Evolutionary conservation across 2,797 vertebrate genomes (phyloP), one percentile per base, ranked within the genome.

Genomic region (Atherinosoma microstoma): DNA sequence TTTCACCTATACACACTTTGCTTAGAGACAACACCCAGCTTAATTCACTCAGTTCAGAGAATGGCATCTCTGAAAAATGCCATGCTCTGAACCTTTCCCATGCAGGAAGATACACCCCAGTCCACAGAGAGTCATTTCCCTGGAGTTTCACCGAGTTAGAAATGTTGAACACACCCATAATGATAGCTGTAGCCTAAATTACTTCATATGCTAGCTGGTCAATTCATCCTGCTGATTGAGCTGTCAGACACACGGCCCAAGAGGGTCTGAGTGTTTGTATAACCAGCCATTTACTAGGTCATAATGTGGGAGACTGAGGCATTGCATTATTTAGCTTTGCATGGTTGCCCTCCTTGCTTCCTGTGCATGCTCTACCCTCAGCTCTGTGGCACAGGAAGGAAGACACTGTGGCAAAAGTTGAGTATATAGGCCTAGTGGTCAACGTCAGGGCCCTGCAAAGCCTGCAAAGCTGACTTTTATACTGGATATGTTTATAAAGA

Each of bases 321-420:
- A 70, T 87, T 94, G 90, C 89, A 93, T 94, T 93, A 94, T 93
- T 94, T 90, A 93, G 88, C 75, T 89, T 86, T 85, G 84, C 89
- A 84, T 85, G 88, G 84, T 83, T 85, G 89, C 84, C 87, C 89
- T 87, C 80, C 63, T 89, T 85, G 83, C 84, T 86, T 86, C 87
- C 85, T 86, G 68, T 85, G 62, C 10, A 11, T n/a, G 70, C 79
- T 81, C 68, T 87, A 83, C 70, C 88, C 87, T 86, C 85, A 68
- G 84, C 81, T 82, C 86, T 84, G 68, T 90, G 86, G 87, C 87
- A 78, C 73, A 86, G 76, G 82, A 78, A 71, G 76, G 73, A 73
- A 84, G 87, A 86, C 64, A 68, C 68, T 74, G 64, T 83, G 67
- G 64, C 79, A 77, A 68, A 32, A 65, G 49, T 83, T 69, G 82